Base-by-base conservation (phyloP, 2,113 vertebrate genomes). In the Ceuthmochares aereus region DNA sequence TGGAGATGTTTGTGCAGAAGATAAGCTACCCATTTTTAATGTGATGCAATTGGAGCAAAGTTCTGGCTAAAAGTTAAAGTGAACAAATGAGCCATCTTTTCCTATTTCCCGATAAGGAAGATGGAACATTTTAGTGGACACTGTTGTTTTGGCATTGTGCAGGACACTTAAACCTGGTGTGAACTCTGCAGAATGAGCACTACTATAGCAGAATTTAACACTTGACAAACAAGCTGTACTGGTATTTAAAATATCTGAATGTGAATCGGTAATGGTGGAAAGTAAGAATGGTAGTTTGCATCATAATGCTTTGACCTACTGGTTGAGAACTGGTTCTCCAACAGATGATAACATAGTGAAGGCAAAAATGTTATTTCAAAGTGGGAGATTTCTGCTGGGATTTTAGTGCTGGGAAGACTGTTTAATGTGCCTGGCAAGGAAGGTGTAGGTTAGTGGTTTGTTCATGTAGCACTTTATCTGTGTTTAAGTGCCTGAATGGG, bases 1-100 rank as follows among this genome's bases (percentile, higher is more conserved):
- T 94, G 88, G 95, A 95, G 80, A 93, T 92, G 72, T 95, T 95
- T 96, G 74, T 95, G 66, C 56, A 72, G 73, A 84, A 89, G 86
- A 89, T 94, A 92, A 96, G 95, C 84, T 21, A 21, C 76, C 14
- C 90, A 7, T 92, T 95, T 83, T 47, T 92, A 30, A 89, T 59
- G 34, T 94, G 90, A 88, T 86, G 94, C 88, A 96, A 88, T 43
- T 74, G 68, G 83, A 80, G 32, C 83, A 81, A 84, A 95, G 88
- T 86, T 92, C 76, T 72, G 83, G 76, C 55, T 74, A 49, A 93
- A 94, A 88, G 36, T 60, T 96, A 54, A 93, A 89, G 54, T 58
- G 94, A 95, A 95, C 64, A 86, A 51, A 66, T 90, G 79, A 95
- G 14, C 68, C 20, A 15, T 95, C 32, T 86, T 90, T 95, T 90